Evolutionary conservation across 2,888 invertebrate species (phyloP), one percentile per base, ranked within the genome.

Genomic region (Ommatoiulus sabulosus): DNA sequence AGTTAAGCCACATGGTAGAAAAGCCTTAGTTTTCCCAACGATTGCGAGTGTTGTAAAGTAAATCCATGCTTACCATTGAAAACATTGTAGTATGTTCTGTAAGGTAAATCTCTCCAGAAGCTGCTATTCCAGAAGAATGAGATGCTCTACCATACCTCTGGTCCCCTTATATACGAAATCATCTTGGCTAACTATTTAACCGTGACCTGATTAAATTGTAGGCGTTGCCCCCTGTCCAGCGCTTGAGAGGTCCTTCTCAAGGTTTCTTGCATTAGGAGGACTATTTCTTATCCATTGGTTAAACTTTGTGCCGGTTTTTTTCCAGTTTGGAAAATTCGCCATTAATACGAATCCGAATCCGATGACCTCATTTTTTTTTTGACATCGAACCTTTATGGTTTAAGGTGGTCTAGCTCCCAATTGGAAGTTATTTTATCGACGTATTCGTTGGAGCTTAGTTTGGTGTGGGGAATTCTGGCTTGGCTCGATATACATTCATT

Each of bases 151-250:
- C 87, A 52, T 87, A 48, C 63, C 44, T 57, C 87, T 87, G 57
- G 44, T 57, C 57, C 35, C 87, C 63, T 87, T 87, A 87, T 87
- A 87, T 87, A 87, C 87, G 46, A 44, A 87, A 44, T 87, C 57
- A 57, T 87, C 63, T 87, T 87, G 52, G 63, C 87, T 57, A 87
- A 48, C 88, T 48, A 44, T 84, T 85, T 88, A 84, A 84, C 88
- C 88, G 80, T 88, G 88, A 88, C 88, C 88, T 88, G 88, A 88
- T 84, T 88, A 84, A 84, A 88, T 88, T 88, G 88, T 88, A 88
- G 88, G 88, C 88, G 88, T 88, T 46, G 84, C 88, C 88, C 88
- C 43, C 84, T 86, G 86, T 86, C 86, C 86, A 86, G 46, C 44
- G 46, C 48, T 86, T 86, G 44, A 86, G 44, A 86, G 86, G 46